phyloP scores from a whole-genome alignment of 2,888 invertebrate species.

The Nycteola revayana region DNA sequence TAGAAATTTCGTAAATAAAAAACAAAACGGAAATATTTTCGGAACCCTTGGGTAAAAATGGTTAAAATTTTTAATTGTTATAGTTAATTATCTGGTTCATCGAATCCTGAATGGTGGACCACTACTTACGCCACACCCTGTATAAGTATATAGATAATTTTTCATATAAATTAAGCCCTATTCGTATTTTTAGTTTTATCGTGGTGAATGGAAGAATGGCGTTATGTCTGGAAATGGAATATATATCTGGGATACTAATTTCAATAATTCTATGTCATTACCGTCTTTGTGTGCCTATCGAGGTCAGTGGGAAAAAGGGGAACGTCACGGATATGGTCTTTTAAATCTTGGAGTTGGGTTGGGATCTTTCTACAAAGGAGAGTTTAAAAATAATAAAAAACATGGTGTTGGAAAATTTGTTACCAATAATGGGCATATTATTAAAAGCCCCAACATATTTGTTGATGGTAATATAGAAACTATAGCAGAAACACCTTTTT shows the following conservation, averaged over 20 bases:
- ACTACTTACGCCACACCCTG: too few species aligned
- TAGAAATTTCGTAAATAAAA: too few species aligned
- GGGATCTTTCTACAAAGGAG: conserved; percentile 80
- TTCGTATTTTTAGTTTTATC: conserved; percentile 70
- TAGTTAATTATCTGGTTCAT: too few species aligned
- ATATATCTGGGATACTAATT: conserved; percentile 80
- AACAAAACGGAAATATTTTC: too few species aligned
- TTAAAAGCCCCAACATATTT: conserved; percentile 75
- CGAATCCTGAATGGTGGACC: too few species aligned
- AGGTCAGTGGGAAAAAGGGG: conserved; percentile 81
- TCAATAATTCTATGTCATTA: conserved; percentile 76
- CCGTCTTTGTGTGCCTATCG: conserved; percentile 75
- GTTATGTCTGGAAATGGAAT: conserved; percentile 82
- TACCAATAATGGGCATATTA: conserved; percentile 79
- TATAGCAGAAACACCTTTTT: conserved; percentile 26
- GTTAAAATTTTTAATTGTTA: too few species aligned
- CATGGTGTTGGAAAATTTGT: conserved; percentile 79
- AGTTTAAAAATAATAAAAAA: conserved; percentile 79
- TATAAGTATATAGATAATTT: too few species aligned
- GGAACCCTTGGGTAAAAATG: too few species aligned
- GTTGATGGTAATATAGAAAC: conserved; percentile 70
- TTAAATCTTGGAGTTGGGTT: conserved; percentile 74
- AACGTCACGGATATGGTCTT: conserved; percentile 74
- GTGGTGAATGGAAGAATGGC: conserved; percentile 82
- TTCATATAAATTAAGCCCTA: not conserved